Evolutionary conservation across 2,888 invertebrate genomes (phyloP).

Genomic region (Dasysyrphus albostriatus): DNA sequence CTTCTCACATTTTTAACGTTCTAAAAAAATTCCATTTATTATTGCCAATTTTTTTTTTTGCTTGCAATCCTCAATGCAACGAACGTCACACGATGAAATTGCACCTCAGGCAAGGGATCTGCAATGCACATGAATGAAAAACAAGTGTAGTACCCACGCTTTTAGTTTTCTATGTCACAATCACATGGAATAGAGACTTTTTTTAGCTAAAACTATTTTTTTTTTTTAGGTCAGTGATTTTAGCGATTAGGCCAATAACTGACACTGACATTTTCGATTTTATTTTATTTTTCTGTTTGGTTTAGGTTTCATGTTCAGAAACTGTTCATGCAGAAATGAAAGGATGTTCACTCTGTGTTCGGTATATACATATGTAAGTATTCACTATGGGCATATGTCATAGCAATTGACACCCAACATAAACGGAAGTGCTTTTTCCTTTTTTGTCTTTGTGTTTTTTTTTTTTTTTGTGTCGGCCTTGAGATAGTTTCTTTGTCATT

Average conservation of each 20-base stretch:
- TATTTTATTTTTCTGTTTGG: conserved; percentile 11
- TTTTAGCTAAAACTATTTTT: conserved; percentile 20
- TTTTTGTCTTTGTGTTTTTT: conserved; percentile 18
- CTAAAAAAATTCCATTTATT: not conserved
- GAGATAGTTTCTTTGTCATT: conserved; percentile 49
- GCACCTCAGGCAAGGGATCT: conserved; percentile 3
- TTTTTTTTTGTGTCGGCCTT: conserved; percentile 9
- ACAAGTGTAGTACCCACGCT: not conserved
- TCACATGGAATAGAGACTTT: conserved; percentile 10
- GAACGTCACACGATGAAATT: conserved; percentile 6
- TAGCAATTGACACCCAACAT: conserved; percentile 47
- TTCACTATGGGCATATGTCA: conserved; percentile 27
- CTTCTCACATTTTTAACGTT: not conserved
- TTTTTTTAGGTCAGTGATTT: conserved; percentile 63
- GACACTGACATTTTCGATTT: conserved; percentile 46
- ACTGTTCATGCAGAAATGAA: conserved; percentile 44
- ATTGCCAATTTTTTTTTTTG: not conserved
- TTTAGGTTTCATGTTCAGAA: conserved; percentile 30
- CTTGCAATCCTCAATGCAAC: not conserved
- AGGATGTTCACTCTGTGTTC: conserved; percentile 44
- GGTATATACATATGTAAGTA: too few relatives aligned
- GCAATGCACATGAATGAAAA: not conserved
- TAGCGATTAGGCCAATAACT: conserved; percentile 62
- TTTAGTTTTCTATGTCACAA: conserved; percentile 42
- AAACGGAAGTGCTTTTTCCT: conserved; percentile 41